Conservation (phyloP, 2,888 invertebrate genomes). For the Diarsia rubi region DNA sequence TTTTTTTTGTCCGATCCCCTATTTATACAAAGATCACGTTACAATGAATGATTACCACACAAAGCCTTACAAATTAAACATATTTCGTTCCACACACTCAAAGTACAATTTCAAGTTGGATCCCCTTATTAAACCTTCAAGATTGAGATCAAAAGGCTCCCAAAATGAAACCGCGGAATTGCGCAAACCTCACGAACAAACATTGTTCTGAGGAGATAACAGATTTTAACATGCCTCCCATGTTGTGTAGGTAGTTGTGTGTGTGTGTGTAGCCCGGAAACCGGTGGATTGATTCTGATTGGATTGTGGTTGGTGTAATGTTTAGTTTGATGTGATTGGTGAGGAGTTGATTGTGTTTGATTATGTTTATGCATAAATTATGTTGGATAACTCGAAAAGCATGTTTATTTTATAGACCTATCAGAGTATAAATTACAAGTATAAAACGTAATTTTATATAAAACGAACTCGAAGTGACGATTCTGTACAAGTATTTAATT, state of each 20-base stretch:
- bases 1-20: too few species aligned
- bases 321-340: constrained; percentile 1
- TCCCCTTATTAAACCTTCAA: constrained; percentile 46
- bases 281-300: constrained; percentile 26
- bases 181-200: constrained; percentile 55
- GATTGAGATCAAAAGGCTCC: constrained; percentile 56
- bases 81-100: constrained; percentile 13
- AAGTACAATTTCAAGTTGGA: constrained; percentile 37
- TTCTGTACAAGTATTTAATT: too few species aligned
- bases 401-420: too few species aligned
- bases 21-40: not conserved
- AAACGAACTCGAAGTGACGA: too few species aligned
- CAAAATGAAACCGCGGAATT: constrained; percentile 57
- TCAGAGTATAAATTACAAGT: too few species aligned
- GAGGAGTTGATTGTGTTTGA: not conserved
- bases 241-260: constrained; percentile 11
- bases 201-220: constrained; percentile 40
- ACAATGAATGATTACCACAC: not conserved
- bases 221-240: constrained; percentile 45
- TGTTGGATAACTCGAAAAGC: too few species aligned
- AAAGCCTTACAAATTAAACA: not conserved
- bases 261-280: constrained; percentile 19
- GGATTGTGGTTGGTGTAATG: constrained; percentile 17
- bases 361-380: too few species aligned
- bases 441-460: too few species aligned